Evolutionary conservation across 2,113 vertebrate genomes (phyloP).

Genomic region (Mus pahari): DNA sequence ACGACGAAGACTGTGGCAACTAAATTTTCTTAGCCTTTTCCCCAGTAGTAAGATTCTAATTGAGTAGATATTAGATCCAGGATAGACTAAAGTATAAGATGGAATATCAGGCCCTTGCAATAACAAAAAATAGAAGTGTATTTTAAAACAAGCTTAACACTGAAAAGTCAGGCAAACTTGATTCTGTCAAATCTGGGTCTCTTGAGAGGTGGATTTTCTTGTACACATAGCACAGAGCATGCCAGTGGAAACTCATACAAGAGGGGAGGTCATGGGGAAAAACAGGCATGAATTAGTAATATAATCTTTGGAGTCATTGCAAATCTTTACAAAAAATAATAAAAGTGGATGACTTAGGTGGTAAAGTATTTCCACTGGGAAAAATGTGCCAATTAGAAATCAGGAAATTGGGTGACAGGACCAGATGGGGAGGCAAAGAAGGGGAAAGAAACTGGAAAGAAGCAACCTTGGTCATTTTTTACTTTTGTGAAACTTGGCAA

Average conservation of each 20-base stretch:
- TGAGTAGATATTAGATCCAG: conserved; percentile 34
- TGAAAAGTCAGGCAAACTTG: conserved; percentile 73
- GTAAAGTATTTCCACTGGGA: not conserved
- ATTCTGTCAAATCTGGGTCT: conserved; percentile 67
- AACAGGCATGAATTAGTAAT: conserved; percentile 26
- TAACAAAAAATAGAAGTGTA: conserved; percentile 62
- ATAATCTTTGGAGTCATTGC: conserved; percentile 39
- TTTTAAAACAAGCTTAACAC: conserved; percentile 75
- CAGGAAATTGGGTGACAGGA: not conserved
- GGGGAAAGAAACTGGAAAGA: not conserved
- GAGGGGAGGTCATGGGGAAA: conserved; percentile 28
- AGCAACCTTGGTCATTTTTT: not conserved
- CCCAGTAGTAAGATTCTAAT: conserved; percentile 45
- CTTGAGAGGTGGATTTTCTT: conserved; percentile 57
- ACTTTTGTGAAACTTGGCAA: not conserved
- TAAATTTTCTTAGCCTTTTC: not conserved
- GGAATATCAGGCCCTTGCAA: conserved; percentile 55
- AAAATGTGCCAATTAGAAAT: conserved; percentile 9
- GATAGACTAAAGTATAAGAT: conserved; percentile 15
- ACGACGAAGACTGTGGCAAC: not conserved
- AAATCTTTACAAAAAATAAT: conserved; percentile 60
- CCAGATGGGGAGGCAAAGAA: not conserved
- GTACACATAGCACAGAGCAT: conserved; percentile 66
- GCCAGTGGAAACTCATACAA: conserved; percentile 59
- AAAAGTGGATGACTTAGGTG: conserved; percentile 39